Percentiles rank a stretch among this genome's conserved stretches.
phyloP scores from a whole-genome alignment of 1,140 invertebrate species.

The Idris sp. region DNA sequence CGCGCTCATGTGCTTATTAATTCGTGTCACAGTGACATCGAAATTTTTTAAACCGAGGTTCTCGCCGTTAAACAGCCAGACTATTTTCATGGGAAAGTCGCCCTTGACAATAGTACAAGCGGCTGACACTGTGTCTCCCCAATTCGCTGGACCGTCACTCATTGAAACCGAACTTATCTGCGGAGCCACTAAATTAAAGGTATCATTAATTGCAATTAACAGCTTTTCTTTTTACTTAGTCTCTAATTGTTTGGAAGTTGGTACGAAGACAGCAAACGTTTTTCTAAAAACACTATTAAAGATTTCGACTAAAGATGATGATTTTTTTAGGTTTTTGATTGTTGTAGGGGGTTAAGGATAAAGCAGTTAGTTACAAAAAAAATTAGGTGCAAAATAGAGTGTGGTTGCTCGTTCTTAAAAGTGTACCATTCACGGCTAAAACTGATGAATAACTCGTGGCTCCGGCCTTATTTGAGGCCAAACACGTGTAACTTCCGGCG shows the following conservation, averaged over 20 bases:
- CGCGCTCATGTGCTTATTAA: constrained; percentile 86
- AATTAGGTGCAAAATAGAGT: not conserved
- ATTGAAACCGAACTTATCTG: constrained; percentile 88
- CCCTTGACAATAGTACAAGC: constrained; percentile 88
- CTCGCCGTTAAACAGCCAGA: constrained; percentile 87
- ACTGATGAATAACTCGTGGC: constrained; percentile 81
- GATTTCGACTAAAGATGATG: too few species aligned
- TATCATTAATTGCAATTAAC: constrained; percentile 29
- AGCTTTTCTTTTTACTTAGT: not conserved
- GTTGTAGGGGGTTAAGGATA: too few species aligned
- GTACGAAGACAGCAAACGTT: constrained; percentile 47
- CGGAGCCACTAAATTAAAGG: constrained; percentile 70
- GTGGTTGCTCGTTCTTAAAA: not conserved
- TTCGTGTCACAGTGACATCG: constrained; percentile 85
- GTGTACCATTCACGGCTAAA: constrained; percentile 82
- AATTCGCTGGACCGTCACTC: constrained; percentile 88
- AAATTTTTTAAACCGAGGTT: constrained; percentile 80
- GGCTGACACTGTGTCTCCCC: constrained; percentile 86
- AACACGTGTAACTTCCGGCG: constrained; percentile 86
- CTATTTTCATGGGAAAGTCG: constrained; percentile 86
- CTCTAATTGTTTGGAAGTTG: constrained; percentile 29
- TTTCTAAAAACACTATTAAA: too few species aligned
- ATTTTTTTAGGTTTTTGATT: too few species aligned
- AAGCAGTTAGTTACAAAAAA: too few species aligned
- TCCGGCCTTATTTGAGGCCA: constrained; percentile 82